Base-by-base conservation (phyloP, 2,797 vertebrate species). In the Ibycter americanus region DNA sequence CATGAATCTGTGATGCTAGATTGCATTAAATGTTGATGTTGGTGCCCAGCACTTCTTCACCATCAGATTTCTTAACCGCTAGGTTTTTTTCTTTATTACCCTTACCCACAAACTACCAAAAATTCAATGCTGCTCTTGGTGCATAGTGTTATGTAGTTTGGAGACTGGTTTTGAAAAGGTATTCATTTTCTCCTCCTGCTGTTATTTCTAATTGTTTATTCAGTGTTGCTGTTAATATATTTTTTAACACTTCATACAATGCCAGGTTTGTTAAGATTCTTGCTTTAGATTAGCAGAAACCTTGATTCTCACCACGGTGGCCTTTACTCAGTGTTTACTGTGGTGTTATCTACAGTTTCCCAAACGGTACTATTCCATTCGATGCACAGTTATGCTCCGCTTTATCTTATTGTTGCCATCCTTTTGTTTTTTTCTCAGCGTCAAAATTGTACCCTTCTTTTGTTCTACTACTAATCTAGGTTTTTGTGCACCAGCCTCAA, bases 231-330 rank as follows among this genome's bases (percentile, higher is more conserved):
- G 44, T 89, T 90, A 52, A 44, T 78, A 6, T 25, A 29, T 68
- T 77, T 96, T 71, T 82, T 67, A 80, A 71, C 51, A 31, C 96
- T 89, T 67, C 78, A 46, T 52, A 46, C 19, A 67, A 42, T 84
- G 66, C 49, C 62, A 86, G 58, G 58, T 38, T 89, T 90, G 52
- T 85, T 83, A 63, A 81, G 52, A 68, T 79, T 86, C 59, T 90
- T 91, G 42, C 68, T 95, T 88, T 71, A 88, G 36, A 79, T 90
- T 7, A 87, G 73, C 54, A 93, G 58, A 94, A 96, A 89, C 72
- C 59, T 87, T 89, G 74, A 87, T 95, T 93, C 47, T 96, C 66
- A 96, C 90, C 94, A 56, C 55, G 54, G 80, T 96, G 95, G 90
- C 96, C 95, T 94, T 96, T 88, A 83, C 38, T 87, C 29, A 42